Base-by-base conservation (phyloP, 2,797 vertebrate species). In the Leuciscus waleckii region DNA sequence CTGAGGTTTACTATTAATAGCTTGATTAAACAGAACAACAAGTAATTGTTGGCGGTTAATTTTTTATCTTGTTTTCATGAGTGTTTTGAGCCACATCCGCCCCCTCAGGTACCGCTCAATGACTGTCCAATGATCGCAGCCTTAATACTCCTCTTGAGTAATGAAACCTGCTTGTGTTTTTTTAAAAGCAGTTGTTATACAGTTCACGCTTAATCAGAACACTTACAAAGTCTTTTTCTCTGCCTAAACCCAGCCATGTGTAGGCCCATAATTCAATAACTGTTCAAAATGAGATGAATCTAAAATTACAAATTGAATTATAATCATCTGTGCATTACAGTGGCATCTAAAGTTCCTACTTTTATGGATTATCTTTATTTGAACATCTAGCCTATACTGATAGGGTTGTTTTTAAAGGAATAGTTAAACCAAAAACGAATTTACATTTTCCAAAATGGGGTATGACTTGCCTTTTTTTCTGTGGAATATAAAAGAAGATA, bases 81-180 rank as follows among this genome's bases (percentile, higher is more conserved):
- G 58, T 80, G 43, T 46, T 79, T 75, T 76, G 74, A 67, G 23
- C 61, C 41, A 58, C 51, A 83, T n/a, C 10, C 84, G 8, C 29
- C 81, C 80, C 75, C 77, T 73, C 69, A 80, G 86, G 69, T 69
- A 35, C 58, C 4, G 56, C 74, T 87, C 71, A 79, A 80, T 71
- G 79, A 89, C 83, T 84, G 86, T 83, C 88, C 82, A 87, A 87
- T 89, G 82, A 81, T 58, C 85, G 79, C 88, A 92, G 92, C 92
- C 92, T 92, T 87, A 89, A 90, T 91, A 91, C 87, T 92, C 84
- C 43, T 91, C 90, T 92, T 92, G 78, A 90, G 86, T 88, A 79
- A 86, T 92, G 89, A 92, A 85, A 74, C 41, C 29, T 49, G 21
- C 39, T 37, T 49, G 41, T 63, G 16, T 49, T 41, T 63, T 63